phyloP scores from a whole-genome alignment of 2,888 invertebrate species.

The Ophioninae sp. region DNA sequence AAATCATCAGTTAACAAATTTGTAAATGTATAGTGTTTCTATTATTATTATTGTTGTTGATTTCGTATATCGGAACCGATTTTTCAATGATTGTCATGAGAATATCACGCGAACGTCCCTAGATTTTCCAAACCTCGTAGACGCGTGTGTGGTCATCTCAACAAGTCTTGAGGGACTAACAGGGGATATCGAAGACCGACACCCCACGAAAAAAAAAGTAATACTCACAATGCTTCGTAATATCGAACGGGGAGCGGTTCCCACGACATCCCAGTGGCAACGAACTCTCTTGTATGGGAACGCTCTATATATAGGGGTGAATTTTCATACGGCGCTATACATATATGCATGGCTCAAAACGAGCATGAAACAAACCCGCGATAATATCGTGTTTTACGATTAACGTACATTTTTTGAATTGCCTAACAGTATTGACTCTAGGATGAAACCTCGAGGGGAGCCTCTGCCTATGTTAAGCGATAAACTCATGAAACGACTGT shows the following conservation, averaged over 20 bases:
- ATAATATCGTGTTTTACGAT: constrained; percentile 25
- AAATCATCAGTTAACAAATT: background rate
- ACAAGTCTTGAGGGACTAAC: constrained; percentile 36
- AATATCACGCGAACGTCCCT: background rate
- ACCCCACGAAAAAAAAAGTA: constrained; percentile 67
- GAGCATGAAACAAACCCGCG: background rate
- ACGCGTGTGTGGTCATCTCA: constrained; percentile 22
- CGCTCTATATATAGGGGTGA: constrained; percentile 69
- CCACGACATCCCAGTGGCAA: constrained; percentile 74
- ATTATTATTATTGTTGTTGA: background rate
- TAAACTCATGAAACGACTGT: background rate
- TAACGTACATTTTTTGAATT: constrained; percentile 6
- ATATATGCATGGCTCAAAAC: background rate
- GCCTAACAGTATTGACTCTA: too few relatives aligned
- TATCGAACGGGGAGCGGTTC: constrained; percentile 73
- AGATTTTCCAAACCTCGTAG: background rate
- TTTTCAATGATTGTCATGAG: background rate
- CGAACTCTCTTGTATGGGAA: constrained; percentile 71
- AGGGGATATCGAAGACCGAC: constrained; percentile 59
- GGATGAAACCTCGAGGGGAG: background rate
- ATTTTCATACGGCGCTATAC: constrained; percentile 62
- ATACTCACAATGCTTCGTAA: constrained; percentile 68
- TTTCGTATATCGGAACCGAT: background rate
- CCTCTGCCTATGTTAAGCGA: background rate
- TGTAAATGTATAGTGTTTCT: background rate